Percentiles rank a stretch among this genome's conserved stretches.
These are phyloP conservation scores for Vannuccia rotundouncinata DNA, from an alignment of 2,888 invertebrate genomes.

Conservation along the genomic window DNA sequence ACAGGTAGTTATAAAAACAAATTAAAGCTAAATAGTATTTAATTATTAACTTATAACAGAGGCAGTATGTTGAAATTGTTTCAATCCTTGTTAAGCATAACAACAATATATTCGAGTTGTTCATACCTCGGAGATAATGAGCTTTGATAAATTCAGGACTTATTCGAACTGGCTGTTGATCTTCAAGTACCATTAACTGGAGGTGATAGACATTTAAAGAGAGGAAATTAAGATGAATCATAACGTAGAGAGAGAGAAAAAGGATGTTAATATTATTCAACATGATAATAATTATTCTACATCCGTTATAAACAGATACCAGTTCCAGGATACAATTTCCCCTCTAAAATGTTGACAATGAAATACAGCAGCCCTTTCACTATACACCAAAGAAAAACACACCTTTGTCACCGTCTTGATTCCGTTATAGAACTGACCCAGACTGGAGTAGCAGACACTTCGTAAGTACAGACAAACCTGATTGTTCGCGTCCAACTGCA, in stretches of 20 bases:
- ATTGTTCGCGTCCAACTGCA: not conserved
- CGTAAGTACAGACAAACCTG: not conserved
- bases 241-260: too few relatives aligned
- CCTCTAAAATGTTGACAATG: too few relatives aligned
- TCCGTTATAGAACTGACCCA: conserved; percentile 1
- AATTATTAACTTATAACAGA: not conserved
- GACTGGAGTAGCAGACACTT: not conserved
- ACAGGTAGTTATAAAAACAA: not conserved
- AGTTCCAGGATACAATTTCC: too few relatives aligned
- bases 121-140: not conserved
- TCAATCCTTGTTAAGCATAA: not conserved
- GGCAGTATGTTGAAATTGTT: not conserved
- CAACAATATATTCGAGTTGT: not conserved
- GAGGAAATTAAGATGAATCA: too few relatives aligned
- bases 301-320: too few relatives aligned
- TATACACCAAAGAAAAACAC: not conserved
- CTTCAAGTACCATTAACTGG: not conserved
- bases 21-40: not conserved
- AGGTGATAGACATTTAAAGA: too few relatives aligned
- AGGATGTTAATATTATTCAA: too few relatives aligned
- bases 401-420: not conserved
- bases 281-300: too few relatives aligned
- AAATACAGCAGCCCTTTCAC: too few relatives aligned
- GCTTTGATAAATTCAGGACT: conserved; percentile 1
- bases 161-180: not conserved